Evolutionary conservation across 2,888 invertebrate genomes (phyloP).

Genomic region (Eumacrocentrus americanus): DNA sequence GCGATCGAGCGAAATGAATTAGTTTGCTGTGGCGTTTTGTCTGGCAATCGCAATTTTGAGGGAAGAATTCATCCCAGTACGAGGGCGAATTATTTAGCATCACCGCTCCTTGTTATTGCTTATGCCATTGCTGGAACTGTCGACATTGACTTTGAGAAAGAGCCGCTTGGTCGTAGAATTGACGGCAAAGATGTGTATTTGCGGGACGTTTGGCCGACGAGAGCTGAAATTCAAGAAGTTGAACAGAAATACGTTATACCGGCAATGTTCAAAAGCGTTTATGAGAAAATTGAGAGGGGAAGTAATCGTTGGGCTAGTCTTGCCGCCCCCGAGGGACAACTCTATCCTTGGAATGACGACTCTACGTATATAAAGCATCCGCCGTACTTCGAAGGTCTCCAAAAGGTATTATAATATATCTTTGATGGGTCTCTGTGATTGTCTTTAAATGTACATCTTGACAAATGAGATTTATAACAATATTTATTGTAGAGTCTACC

Average conservation of each 20-base stretch:
- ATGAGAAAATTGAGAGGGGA: constrained; percentile 83
- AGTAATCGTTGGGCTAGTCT: constrained; percentile 85
- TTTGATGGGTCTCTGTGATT: no score
- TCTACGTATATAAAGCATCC: constrained; percentile 97
- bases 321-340: constrained; percentile 76
- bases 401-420: no score
- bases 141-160: constrained; percentile 90
- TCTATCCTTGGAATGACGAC: constrained; percentile 89
- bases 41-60: constrained; percentile 98
- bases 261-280: constrained; percentile 94
- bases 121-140: constrained; percentile 97
- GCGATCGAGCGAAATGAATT: constrained; percentile 74
- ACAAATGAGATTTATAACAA: not conserved
- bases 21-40: constrained; percentile 94
- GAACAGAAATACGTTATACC: constrained; percentile 92
- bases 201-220: constrained; percentile 93
- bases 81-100: constrained; percentile 95
- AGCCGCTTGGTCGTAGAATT: constrained; percentile 73
- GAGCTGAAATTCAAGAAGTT: constrained; percentile 86
- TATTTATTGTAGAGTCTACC: constrained; percentile 67
- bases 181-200: constrained; percentile 84
- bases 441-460: no score
- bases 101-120: constrained; percentile 95
- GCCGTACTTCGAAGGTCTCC: constrained; percentile 92
- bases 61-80: constrained; percentile 97